Conservation (phyloP, 2,888 invertebrate species). For the Ormyrus rosae region DNA sequence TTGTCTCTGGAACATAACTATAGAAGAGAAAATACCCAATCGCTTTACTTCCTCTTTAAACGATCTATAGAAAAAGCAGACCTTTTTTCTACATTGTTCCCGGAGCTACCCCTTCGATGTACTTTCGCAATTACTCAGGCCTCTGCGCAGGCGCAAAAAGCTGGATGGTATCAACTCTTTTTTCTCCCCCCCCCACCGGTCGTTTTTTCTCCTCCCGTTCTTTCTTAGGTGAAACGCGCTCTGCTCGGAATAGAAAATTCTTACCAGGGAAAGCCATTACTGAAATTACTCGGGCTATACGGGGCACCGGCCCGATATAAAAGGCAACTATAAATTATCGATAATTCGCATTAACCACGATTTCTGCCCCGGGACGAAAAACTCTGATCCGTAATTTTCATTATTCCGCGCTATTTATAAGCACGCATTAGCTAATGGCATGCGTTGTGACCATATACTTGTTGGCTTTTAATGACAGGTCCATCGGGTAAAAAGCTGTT, state of each 20-base stretch:
- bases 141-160: constrained; percentile 53
- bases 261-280: constrained; percentile 58
- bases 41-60: constrained; percentile 47
- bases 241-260: constrained; percentile 56
- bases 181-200: background rate
- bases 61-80: constrained; percentile 46
- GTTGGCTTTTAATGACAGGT: constrained; percentile 4
- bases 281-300: constrained; percentile 54
- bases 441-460: constrained; percentile 18
- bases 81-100: constrained; percentile 52
- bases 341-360: constrained; percentile 54
- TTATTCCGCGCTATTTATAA: constrained; percentile 38
- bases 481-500: background rate
- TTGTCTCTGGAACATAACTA: constrained; percentile 41
- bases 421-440: constrained; percentile 37
- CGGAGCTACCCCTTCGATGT: constrained; percentile 57
- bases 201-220: constrained; percentile 22
- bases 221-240: constrained; percentile 47
- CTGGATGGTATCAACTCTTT: constrained; percentile 49
- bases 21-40: constrained; percentile 49
- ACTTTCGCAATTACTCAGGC: constrained; percentile 56
- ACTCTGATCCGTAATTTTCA: constrained; percentile 31
- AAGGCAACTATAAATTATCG: constrained; percentile 56
- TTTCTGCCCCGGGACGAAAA: constrained; percentile 30
- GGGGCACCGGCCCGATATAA: constrained; percentile 43